Evolutionary conservation across 2,888 invertebrate genomes (phyloP).

Genomic region (Phrixothrix hirtus): DNA sequence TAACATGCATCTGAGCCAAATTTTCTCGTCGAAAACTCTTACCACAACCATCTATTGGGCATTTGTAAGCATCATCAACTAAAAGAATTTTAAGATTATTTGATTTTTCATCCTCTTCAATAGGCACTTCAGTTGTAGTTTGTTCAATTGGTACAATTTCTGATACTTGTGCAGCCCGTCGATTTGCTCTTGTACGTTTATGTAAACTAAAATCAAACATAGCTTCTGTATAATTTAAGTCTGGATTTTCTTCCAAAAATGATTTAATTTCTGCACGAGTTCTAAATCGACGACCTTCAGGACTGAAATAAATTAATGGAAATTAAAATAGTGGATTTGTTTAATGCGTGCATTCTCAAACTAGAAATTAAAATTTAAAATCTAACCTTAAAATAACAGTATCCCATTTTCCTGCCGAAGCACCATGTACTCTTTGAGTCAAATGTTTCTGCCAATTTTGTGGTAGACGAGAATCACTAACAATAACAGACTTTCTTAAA

Average conservation of each 20-base stretch:
- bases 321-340: too few species aligned
- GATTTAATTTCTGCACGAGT: conserved; percentile 62
- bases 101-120: conserved; percentile 31
- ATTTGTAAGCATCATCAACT: conserved; percentile 68
- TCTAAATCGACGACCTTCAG: conserved; percentile 65
- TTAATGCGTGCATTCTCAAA: neutral
- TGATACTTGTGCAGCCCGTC: conserved; percentile 3
- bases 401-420: conserved; percentile 81
- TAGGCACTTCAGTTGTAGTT: conserved; percentile 1
- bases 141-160: neutral
- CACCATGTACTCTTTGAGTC: conserved; percentile 67
- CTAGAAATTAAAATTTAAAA: neutral
- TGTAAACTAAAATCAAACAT: conserved; percentile 64
- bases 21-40: conserved; percentile 92
- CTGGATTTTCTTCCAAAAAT: conserved; percentile 55
- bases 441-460: conserved; percentile 79
- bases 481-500: conserved; percentile 61
- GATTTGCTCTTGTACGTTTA: conserved; percentile 49
- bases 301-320: conserved; percentile 49
- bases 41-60: conserved; percentile 80
- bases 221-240: conserved; percentile 58
- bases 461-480: conserved; percentile 74
- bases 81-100: conserved; percentile 56
- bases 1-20: conserved; percentile 89
- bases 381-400: conserved; percentile 71